Evolutionary conservation across 2,888 invertebrate species (phyloP).

Genomic region (Teleiodes luculella): DNA sequence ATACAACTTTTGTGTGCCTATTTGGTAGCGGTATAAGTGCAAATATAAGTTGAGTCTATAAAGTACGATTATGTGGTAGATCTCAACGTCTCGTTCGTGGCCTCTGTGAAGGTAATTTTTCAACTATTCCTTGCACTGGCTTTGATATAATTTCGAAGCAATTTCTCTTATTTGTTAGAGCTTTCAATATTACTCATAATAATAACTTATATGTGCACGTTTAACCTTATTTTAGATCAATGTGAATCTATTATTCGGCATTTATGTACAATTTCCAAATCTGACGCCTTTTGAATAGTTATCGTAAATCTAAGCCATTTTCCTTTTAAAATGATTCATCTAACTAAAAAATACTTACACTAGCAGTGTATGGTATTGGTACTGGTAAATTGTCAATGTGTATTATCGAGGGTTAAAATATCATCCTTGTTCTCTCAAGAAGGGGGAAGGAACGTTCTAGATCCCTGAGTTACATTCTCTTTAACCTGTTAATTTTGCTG

Average conservation of each 20-base stretch:
- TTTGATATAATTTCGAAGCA: conserved; percentile 14
- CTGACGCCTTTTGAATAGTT: background rate
- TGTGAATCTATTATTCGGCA: background rate
- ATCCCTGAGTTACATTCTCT: conserved; percentile 33
- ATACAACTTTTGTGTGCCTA: conserved; percentile 58
- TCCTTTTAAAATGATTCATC: too few species aligned
- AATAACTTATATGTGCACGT: background rate
- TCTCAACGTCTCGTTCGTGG: conserved; percentile 61
- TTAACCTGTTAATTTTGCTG: background rate
- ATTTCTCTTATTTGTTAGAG: background rate
- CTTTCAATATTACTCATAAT: background rate
- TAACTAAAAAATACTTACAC: too few species aligned
- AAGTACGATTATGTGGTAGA: conserved; percentile 49
- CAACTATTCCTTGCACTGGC: conserved; percentile 45
- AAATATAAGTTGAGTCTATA: conserved; percentile 52
- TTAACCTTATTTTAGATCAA: background rate
- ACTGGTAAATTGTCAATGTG: too few species aligned
- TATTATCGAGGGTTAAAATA: too few species aligned
- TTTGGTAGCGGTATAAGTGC: background rate
- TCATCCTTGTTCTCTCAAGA: background rate
- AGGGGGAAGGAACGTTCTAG: conserved; percentile 56
- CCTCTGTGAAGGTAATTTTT: conserved; percentile 62
- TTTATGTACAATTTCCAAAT: conserved; percentile 2
- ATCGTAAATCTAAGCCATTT: too few species aligned
- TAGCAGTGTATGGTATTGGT: too few species aligned